These are phyloP conservation scores for Pterocles burchelli DNA, from an alignment of 2,113 vertebrate genomes.

Conservation along the genomic window DNA sequence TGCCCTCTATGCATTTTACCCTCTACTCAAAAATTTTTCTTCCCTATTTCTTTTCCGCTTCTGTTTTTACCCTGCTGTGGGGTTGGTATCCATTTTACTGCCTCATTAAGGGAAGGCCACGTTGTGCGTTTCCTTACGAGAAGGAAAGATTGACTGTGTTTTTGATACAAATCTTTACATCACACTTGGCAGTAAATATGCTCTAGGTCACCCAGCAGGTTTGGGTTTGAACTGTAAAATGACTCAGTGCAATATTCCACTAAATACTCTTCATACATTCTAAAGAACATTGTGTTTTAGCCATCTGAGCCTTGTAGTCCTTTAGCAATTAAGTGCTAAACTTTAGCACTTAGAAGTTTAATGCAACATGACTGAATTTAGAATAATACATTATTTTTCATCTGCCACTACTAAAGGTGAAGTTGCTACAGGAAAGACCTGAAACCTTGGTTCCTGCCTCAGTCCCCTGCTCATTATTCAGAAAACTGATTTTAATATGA, in stretches of 20 bases:
- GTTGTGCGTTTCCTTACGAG: neutral
- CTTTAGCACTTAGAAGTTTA: neutral
- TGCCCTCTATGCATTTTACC: neutral
- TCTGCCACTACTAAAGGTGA: neutral
- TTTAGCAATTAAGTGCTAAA: neutral
- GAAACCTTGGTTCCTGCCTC: neutral
- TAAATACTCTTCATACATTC: neutral
- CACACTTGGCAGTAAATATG: neutral
- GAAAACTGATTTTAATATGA: neutral
- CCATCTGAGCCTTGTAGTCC: neutral
- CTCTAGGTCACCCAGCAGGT: slow-evolving; percentile 30
- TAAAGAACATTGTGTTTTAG: neutral
- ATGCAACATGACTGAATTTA: neutral
- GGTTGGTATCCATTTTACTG: neutral
- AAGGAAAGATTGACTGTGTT: neutral
- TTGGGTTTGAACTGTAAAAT: neutral
- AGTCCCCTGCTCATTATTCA: neutral
- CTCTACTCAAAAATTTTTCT: neutral
- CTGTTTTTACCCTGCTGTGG: neutral
- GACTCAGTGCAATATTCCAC: neutral
- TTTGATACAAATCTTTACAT: slow-evolving; percentile 26
- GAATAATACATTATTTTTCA: neutral
- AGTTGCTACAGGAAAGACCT: neutral
- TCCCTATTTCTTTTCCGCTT: neutral
- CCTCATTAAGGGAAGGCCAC: neutral